Conservation (phyloP, 2,797 vertebrate species). For the Gymnothorax reevesii region DNA sequence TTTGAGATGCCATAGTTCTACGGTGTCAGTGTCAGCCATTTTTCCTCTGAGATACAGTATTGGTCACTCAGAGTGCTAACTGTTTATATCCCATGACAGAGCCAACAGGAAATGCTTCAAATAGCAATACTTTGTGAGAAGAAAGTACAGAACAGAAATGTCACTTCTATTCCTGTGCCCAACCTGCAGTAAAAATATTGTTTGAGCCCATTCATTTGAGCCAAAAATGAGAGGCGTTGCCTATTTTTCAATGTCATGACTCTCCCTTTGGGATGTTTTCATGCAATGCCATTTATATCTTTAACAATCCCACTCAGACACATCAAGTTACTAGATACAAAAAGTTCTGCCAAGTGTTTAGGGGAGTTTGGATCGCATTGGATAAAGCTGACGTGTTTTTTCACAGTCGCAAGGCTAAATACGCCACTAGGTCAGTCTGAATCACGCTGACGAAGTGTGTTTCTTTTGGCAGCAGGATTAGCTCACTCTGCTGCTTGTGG, state of each 20-base stretch:
- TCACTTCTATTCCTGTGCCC: background rate
- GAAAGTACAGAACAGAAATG: background rate
- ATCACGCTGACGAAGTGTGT: background rate
- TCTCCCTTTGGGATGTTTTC: background rate
- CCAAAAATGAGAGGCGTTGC: background rate
- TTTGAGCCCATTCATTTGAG: background rate
- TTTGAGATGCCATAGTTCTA: background rate
- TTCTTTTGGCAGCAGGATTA: no score
- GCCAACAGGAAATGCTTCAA: background rate
- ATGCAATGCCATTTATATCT: background rate
- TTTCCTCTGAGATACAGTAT: background rate
- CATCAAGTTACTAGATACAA: background rate
- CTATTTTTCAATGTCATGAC: background rate
- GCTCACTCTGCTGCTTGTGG: no score
- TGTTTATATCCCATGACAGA: conserved; percentile 9
- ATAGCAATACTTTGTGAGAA: conserved; percentile 15
- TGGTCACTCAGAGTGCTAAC: background rate
- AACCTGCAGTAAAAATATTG: conserved; percentile 6
- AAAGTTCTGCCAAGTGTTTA: background rate
- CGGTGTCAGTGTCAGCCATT: background rate
- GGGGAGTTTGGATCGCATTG: background rate
- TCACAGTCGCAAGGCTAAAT: background rate
- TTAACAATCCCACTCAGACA: background rate
- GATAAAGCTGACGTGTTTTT: background rate
- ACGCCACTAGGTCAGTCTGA: background rate